A percentile compares a stretch with the other conserved stretches of the same genome.
These are phyloP conservation scores for Zaprionus kolodkinae DNA, from an alignment of 1,140 invertebrate species.

Conservation along the genomic window DNA sequence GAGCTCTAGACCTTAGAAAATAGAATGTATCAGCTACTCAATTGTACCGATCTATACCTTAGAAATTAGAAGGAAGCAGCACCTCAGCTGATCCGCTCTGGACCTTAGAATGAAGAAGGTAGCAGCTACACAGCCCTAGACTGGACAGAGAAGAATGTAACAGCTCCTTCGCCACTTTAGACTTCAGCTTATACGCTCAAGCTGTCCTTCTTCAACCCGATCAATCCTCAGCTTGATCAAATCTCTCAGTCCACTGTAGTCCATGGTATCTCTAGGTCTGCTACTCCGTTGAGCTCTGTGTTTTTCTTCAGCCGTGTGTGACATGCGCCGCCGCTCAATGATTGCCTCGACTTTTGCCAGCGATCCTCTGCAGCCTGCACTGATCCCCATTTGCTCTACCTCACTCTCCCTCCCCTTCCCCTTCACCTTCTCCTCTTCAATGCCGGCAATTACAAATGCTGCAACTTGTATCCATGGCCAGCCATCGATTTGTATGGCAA, in stretches of 20 bases:
- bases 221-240: too few relatives aligned
- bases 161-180: too few relatives aligned
- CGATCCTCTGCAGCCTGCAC: conserved; percentile 1
- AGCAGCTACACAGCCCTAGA: neutral
- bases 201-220: too few relatives aligned
- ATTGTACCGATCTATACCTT: neutral
- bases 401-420: neutral
- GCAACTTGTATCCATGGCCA: conserved; percentile 74
- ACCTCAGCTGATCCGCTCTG: neutral
- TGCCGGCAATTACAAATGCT: conserved; percentile 76
- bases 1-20: neutral
- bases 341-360: conserved; percentile 56
- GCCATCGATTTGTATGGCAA: conserved; percentile 73
- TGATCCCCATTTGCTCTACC: conserved; percentile 5
- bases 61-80: too few relatives aligned
- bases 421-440: neutral
- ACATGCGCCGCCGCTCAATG: conserved; percentile 69
- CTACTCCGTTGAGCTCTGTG: neutral
- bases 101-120: neutral
- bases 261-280: conserved; percentile 1
- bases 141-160: neutral
- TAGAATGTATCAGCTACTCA: too few relatives aligned
- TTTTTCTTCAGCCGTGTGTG: conserved; percentile 57
- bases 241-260: neutral
- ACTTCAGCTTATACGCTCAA: too few relatives aligned